phyloP scores from a whole-genome alignment of 2,113 vertebrate genomes.

The Hyaena hyaena region DNA sequence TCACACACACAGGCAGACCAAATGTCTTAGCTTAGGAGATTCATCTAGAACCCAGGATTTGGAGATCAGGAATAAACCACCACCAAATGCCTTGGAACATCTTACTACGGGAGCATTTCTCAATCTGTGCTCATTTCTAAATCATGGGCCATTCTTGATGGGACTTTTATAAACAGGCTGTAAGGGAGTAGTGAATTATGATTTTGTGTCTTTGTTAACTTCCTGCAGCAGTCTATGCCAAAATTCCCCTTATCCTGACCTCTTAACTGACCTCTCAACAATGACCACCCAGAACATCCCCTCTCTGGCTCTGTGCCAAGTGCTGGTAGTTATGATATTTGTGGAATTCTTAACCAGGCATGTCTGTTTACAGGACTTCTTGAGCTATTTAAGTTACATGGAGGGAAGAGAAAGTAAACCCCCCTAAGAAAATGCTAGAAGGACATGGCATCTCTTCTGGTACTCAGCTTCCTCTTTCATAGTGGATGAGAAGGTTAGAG shows the following conservation, averaged over 20 bases:
- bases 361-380: background rate
- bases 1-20: background rate
- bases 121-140: constrained; percentile 11
- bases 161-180: constrained; percentile 19
- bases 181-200: background rate
- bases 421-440: background rate
- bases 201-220: background rate
- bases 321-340: background rate
- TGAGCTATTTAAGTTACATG: background rate
- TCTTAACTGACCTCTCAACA: background rate
- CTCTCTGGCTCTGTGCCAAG: background rate
- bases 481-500: background rate
- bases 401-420: constrained; percentile 26
- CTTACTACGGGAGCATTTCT: constrained; percentile 1
- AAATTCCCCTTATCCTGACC: background rate
- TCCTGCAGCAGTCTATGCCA: background rate
- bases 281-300: background rate
- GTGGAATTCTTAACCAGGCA: background rate
- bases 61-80: background rate
- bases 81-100: background rate
- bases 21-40: background rate
- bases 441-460: no score
- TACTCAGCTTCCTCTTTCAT: background rate
- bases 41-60: background rate
- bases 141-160: background rate